Evolutionary conservation across 2,888 invertebrate species (phyloP), one percentile per base, ranked within the genome.

Genomic region (Luperina nickerlii): DNA sequence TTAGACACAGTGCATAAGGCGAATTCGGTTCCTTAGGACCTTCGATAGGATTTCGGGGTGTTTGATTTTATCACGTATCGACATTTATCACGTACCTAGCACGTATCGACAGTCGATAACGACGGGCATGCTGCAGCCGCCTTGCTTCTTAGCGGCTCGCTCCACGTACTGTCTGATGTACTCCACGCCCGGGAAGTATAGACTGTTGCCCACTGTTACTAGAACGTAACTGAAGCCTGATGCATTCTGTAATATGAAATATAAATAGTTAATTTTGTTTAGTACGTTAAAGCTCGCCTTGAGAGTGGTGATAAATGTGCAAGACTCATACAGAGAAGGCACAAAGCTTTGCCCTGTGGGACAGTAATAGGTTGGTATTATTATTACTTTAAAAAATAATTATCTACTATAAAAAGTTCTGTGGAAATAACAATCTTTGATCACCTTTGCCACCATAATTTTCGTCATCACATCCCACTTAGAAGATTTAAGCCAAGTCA

Each of bases 111-210:
- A 98, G 93, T 99, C 98, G 13, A 99, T 97, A 13, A 98, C 98
- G 1, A 99, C 98, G 0, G 98, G 98, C 89, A 98, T 96, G 91
- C 98, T 97, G 84, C 97, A 97, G 0, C 97, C 97, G 60, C 98
- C 98, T 89, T 98, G 97, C 81, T 97, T 97, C 82, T 97, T 97
- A 1, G 98, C 97, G 0, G 98, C 98, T 90, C 98, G 97, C 65
- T 98, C 98, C n/a, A 98, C 98, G 81, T 98, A 98, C 65, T 98
- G 97, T 82, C 98, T 97, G 74, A 98, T 98, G 94, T 98, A 98
- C 92, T 98, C 98, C 32, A 98, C 98, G 0, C 98, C 98, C 0
- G 98, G 98, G 93, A 98, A 98, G 93, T 98, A 98, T 0, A 98
- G 94, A 89, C 98, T 98, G 89, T 98, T 98, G 75, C 98, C 98